A percentile compares a stretch with the other conserved stretches of the same genome.
Conservation (phyloP, 2,797 vertebrate genomes). For the Aratinga solstitialis region DNA sequence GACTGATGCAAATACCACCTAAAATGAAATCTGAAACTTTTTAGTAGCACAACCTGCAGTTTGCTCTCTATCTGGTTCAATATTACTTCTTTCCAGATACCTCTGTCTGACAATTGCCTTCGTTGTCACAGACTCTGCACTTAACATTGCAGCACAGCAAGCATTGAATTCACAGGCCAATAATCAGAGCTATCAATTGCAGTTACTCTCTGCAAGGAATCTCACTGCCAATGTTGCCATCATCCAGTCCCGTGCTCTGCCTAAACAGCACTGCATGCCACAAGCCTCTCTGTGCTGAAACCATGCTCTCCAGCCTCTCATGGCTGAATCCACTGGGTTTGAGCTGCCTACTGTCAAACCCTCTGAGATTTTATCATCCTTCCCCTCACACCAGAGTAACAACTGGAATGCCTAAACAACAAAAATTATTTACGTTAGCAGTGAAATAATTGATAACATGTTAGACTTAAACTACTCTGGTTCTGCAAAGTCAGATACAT, state of each 20-base stretch:
- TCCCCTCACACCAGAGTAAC: not conserved
- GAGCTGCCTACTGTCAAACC: not conserved
- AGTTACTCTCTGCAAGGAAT: not conserved
- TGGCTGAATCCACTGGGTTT: not conserved
- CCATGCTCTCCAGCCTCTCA: not conserved
- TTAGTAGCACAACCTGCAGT: not conserved
- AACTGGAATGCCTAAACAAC: not conserved
- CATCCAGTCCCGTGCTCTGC: not conserved
- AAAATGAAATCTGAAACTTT: not conserved
- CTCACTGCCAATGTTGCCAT: accelerated
- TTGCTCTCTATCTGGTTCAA: not conserved
- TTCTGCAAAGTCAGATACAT: not conserved
- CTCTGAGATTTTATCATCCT: not conserved
- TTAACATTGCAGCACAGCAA: not conserved
- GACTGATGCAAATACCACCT: not conserved
- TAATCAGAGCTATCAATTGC: not conserved
- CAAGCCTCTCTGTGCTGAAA: not conserved
- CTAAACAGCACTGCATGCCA: not conserved
- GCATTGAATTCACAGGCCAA: not conserved
- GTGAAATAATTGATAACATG: not conserved
- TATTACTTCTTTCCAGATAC: not conserved
- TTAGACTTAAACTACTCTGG: not conserved
- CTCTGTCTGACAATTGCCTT: not conserved
- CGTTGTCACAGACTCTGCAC: not conserved
- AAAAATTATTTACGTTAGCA: not conserved